Conservation (phyloP, 2,888 invertebrate genomes). For the Falcaria lacertinaria region DNA sequence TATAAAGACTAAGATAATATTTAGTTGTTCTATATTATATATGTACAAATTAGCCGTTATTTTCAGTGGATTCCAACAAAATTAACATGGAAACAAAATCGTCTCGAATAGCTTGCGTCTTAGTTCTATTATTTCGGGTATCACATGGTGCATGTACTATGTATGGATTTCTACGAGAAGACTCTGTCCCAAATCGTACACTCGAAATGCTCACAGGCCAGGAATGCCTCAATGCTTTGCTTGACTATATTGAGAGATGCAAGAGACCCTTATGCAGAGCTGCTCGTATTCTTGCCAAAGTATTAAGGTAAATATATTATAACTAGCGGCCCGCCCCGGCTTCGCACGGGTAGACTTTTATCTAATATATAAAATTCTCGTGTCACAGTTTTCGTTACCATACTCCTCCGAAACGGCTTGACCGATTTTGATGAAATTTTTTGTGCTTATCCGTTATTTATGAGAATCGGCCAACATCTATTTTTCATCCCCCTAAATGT, state of each 20-base stretch:
- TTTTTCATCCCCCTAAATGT: too few species aligned
- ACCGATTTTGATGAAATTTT: too few species aligned
- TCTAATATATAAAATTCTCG: too few species aligned
- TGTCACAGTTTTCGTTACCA: too few species aligned
- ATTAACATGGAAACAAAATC: slow-evolving; percentile 39
- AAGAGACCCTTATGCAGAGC: slow-evolving; percentile 69
- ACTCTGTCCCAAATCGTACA: slow-evolving; percentile 46
- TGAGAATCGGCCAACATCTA: too few species aligned
- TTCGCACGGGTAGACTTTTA: too few species aligned
- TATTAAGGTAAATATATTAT: slow-evolving; percentile 67
- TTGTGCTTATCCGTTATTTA: too few species aligned
- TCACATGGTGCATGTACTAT: slow-evolving; percentile 55
- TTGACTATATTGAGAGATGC: slow-evolving; percentile 69
- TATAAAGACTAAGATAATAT: too few species aligned
- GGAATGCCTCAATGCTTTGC: slow-evolving; percentile 61
- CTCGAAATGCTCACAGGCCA: slow-evolving; percentile 55
- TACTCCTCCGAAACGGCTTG: too few species aligned
- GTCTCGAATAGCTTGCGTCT: slow-evolving; percentile 60
- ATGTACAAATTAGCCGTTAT: slow-evolving; percentile 1
- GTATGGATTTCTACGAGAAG: slow-evolving; percentile 38
- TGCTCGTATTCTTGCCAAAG: slow-evolving; percentile 72
- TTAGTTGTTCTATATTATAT: too few species aligned
- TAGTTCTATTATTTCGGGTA: slow-evolving; percentile 61
- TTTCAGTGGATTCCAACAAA: slow-evolving; percentile 40
- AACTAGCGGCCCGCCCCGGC: too few species aligned